Base-by-base conservation (phyloP, 2,113 vertebrate genomes). In the Theristicus caerulescens region DNA sequence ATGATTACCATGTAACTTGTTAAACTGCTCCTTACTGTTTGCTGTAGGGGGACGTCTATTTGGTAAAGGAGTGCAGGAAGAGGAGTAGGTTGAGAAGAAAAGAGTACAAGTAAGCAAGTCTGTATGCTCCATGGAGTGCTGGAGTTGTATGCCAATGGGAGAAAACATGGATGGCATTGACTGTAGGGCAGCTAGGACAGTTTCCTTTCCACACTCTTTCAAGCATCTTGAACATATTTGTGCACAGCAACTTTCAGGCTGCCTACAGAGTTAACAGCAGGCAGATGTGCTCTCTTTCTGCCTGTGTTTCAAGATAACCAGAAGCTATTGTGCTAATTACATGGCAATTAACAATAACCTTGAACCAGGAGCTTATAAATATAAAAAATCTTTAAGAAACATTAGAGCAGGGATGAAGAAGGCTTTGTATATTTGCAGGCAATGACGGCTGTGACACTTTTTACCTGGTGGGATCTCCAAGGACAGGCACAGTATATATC, bases 61-160 rank as follows among this genome's bases (percentile, higher is more conserved):
- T 46, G 36, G 24, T 40, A 44, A 85, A 91, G 21, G 5, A 87
- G 9, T 5, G 3, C 31, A 47, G 24, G 36, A 42, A 36, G 25
- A 85, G 29, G 17, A 65, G 9, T 21, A n/a, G 26, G 13, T 16
- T 78, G 44, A 71, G 26, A 38, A 65, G 8, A 7, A 44, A 47
- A 66, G 14, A 82, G 5, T 29, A 26, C 70, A 86, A 64, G 20
- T 17, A 44, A 64, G 20, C 19, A 44, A 12, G 16, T 55, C 14
- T 0, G 0, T 16, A 5, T 46, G 25, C 8, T 58, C 11, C 17
- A 14, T 1, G 15, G 9, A 0, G 0, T 27, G 25, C 5, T 46
- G 40, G 22, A 64, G 26, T 9, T 58, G 3, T 21, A 10, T 11
- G 12, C 7, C 1, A 0, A 22, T 13, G 17, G 21, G 11, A 69